phyloP scores from a whole-genome alignment of 2,888 invertebrate genomes.

The Idaea biselata region DNA sequence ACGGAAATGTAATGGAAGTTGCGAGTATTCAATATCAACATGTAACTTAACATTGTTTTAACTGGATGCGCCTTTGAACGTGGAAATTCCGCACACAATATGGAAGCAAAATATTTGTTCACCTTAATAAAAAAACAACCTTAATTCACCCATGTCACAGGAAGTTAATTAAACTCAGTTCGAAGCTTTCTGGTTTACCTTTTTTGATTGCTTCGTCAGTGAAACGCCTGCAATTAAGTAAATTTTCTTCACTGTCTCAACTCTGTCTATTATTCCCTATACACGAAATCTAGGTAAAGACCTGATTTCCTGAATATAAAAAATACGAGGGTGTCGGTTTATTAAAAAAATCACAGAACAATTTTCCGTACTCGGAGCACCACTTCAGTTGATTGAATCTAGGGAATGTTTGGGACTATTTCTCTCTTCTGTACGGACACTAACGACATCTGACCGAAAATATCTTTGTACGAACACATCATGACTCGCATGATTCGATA shows the following conservation, averaged over 20 bases:
- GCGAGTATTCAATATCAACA: conserved; percentile 27
- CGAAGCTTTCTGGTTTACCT: background rate
- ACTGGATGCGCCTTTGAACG: background rate
- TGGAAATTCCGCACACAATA: background rate
- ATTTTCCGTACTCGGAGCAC: conserved; percentile 3
- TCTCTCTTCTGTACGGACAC: conserved; percentile 20
- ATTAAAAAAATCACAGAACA: background rate
- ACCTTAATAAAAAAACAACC: background rate
- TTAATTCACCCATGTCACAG: background rate
- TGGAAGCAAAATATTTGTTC: background rate
- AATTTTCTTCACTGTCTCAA: background rate
- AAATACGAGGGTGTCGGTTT: background rate
- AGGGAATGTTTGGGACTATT: conserved; percentile 28
- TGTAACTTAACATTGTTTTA: conserved; percentile 12
- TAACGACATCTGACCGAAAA: conserved; percentile 36
- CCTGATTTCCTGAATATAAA: background rate
- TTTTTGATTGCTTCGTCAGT: too few relatives aligned
- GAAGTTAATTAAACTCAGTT: conserved; percentile 10
- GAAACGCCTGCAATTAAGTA: background rate
- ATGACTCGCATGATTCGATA: conserved; percentile 37
- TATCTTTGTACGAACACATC: conserved; percentile 27
- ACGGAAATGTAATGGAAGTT: conserved; percentile 37
- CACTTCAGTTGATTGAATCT: conserved; percentile 38
- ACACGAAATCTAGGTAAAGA: background rate
- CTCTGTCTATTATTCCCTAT: background rate